Base-by-base conservation (phyloP, 2,888 invertebrate genomes). In the Microplitis manilae region DNA sequence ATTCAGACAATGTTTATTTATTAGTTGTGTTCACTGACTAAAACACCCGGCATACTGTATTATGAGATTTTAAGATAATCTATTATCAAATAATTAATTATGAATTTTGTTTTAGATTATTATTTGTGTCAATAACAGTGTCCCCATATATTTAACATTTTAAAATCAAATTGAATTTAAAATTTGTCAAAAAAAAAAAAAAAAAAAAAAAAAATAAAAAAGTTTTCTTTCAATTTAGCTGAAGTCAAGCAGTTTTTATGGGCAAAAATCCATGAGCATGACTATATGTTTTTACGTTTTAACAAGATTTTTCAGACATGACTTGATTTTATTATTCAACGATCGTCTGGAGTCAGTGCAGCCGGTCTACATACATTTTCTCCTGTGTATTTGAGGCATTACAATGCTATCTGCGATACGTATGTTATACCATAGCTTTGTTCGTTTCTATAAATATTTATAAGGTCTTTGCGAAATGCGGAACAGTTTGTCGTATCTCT, bases 381-480 rank as follows among this genome's bases (percentile, higher is more conserved):
- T 41, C 13, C 13, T 38, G 69, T 61, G 38, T 75, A 69, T 75
- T 68, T 9, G 83, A 84, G 81, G 39, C 82, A 85, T 86, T 86
- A 84, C 83, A 83, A 86, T 86, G 84, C 85, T 79, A 85, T 85
- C 84, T 82, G 81, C 79, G 84, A 84, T 84, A 83, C 81, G 81
- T 68, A 77, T 78, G 68, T 76, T 78, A 78, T 61, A 78, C 74
- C 68, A 15, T 68, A 60, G 39, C 38, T 60, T 40, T 59, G 13
- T 50, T 41, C 73, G 39, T 65, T 13, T 74, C 59, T 73, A 77
- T 79, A 77, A 77, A 79, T 79, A 79, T 79, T 79, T 77, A 79
- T 79, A 68, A 74, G 65, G 39, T 13, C 38, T 65, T 65, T 20
- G 38, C 41, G 38, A 75, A 67, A 75, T 65, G 65, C 65, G 65